A percentile compares a stretch with the other conserved stretches of the same genome.
Evolutionary conservation across 2,888 invertebrate genomes (phyloP).

Genomic region (Byasa hedistus): DNA sequence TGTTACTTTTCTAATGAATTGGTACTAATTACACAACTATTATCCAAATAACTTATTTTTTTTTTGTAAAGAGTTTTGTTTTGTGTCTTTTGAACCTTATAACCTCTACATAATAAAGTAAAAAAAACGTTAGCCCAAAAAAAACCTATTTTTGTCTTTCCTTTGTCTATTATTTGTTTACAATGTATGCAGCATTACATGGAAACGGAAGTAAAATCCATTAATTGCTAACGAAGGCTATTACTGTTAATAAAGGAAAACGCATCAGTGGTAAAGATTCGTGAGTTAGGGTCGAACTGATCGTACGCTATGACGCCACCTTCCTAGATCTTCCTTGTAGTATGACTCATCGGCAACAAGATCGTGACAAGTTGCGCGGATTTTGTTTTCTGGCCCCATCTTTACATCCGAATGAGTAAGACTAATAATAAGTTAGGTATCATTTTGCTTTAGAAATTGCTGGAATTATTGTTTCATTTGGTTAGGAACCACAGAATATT

Average conservation of each 20-base stretch:
- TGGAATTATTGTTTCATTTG: constrained; percentile 34
- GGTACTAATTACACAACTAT: too few species aligned
- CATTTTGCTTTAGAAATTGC: constrained; percentile 38
- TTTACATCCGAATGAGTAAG: constrained; percentile 57
- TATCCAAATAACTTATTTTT: too few species aligned
- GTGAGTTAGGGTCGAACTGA: constrained; percentile 37
- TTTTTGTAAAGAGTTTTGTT: too few species aligned
- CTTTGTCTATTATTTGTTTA: neutral
- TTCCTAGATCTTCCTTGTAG: constrained; percentile 70
- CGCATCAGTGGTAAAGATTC: constrained; percentile 23
- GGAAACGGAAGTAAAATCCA: constrained; percentile 19
- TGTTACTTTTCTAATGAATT: too few species aligned
- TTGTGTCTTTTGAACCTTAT: too few species aligned
- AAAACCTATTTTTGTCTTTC: neutral
- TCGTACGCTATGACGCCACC: constrained; percentile 63
- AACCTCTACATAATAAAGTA: too few species aligned
- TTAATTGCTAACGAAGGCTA: constrained; percentile 20
- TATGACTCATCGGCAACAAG: constrained; percentile 62
- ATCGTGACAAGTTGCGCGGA: constrained; percentile 69
- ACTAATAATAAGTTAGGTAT: constrained; percentile 37
- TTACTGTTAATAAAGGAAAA: constrained; percentile 12
- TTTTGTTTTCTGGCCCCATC: constrained; percentile 61
- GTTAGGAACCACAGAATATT: constrained; percentile 26
- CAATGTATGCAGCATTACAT: neutral
- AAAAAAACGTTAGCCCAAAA: too few species aligned